phyloP scores from a whole-genome alignment of 2,113 vertebrate genomes.

The Pollachius pollachius region DNA sequence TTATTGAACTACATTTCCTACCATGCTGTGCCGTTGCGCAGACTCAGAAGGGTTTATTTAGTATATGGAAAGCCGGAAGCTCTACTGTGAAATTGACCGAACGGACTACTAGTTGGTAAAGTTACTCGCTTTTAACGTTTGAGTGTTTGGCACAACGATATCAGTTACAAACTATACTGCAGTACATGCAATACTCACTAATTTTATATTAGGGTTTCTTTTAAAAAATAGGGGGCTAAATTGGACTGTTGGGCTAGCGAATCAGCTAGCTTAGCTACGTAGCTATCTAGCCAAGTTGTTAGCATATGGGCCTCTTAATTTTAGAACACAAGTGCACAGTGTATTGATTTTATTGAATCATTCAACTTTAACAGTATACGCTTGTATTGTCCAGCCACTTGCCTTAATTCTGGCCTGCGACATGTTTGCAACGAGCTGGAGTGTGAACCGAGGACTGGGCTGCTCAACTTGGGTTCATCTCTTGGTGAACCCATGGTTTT shows the following conservation, averaged over 20 bases:
- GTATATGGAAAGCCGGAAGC: slow-evolving; percentile 64
- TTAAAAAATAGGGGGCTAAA: neutral
- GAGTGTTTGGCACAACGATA: neutral
- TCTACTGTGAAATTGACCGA: slow-evolving; percentile 48
- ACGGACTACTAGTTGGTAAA: slow-evolving; percentile 65
- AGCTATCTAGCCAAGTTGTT: slow-evolving; percentile 45
- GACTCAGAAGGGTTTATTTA: slow-evolving; percentile 57
- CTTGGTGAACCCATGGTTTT: too few species aligned
- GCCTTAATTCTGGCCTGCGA: neutral
- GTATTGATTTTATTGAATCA: neutral
- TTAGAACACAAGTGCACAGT: slow-evolving; percentile 22
- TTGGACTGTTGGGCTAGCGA: slow-evolving; percentile 17
- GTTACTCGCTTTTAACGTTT: slow-evolving; percentile 40
- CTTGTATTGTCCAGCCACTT: fast-evolving
- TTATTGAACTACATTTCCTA: slow-evolving; percentile 51
- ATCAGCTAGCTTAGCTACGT: slow-evolving; percentile 44
- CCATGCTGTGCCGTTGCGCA: slow-evolving; percentile 39
- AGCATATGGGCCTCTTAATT: slow-evolving; percentile 54
- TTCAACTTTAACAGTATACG: neutral
- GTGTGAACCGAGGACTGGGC: too few species aligned
- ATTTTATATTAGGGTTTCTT: neutral
- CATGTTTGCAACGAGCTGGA: too few species aligned
- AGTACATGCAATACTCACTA: neutral
- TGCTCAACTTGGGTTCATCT: too few species aligned
- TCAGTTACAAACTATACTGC: neutral